A percentile compares a stretch with the other conserved stretches of the same genome.
Evolutionary conservation across 2,797 vertebrate species (phyloP).

Genomic region (Tokudaia muenninki): DNA sequence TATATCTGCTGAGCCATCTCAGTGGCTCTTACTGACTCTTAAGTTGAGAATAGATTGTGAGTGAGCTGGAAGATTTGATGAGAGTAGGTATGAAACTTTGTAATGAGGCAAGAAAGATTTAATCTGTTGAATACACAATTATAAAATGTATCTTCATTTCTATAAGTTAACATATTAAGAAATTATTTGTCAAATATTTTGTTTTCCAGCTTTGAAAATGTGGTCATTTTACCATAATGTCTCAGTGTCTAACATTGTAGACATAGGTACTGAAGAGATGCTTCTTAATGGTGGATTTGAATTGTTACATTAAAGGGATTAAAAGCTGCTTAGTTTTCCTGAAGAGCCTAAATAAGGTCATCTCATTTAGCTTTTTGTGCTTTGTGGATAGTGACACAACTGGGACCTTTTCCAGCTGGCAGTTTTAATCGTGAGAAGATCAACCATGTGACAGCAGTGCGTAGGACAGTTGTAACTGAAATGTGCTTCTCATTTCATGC

Average conservation of each 20-base stretch:
- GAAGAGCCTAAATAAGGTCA: neutral
- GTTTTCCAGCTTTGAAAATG: constrained; percentile 31
- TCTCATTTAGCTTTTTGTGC: constrained; percentile 5
- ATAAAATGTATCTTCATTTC: constrained; percentile 29
- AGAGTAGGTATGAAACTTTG: neutral
- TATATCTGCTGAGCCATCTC: too few relatives aligned
- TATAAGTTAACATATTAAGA: neutral
- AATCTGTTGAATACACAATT: constrained; percentile 1
- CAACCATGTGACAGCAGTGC: neutral
- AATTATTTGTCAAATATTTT: neutral
- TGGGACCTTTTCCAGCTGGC: neutral
- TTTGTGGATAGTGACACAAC: neutral
- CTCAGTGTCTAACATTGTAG: neutral
- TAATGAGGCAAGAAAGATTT: neutral
- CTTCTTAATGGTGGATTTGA: neutral
- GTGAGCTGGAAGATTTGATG: neutral
- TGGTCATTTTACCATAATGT: neutral
- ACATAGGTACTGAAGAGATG: neutral
- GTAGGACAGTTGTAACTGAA: neutral
- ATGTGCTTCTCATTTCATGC: neutral
- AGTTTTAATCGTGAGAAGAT: constrained; percentile 15
- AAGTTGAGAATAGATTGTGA: neutral
- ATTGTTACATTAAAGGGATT: constrained; percentile 1
- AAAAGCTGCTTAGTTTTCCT: neutral
- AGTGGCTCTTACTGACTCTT: neutral